Evolutionary conservation across 92 coral and sea anemone genomes (phyloP), one percentile per base, ranked within the genome.

Genomic region (Virgularia gustaviana): DNA sequence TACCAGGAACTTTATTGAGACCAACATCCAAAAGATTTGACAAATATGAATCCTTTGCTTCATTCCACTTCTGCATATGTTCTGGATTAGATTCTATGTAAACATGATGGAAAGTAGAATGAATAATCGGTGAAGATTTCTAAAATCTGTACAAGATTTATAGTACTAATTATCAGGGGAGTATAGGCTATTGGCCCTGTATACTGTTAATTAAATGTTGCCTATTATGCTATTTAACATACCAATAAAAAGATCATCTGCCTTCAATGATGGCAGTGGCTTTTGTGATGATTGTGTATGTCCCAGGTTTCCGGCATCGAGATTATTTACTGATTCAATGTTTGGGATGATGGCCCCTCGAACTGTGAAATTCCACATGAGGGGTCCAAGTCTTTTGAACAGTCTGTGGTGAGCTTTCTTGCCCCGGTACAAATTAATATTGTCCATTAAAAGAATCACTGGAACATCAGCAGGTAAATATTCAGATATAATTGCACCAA

Each of bases 1-100:
- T 6, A 1, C 57, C 60, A 25, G 83, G 78, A 31, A 71, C 31
- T 49, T 77, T 55, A 42, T 78, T 78, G 34, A 78, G 31, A 4
- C 76, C 63, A 16, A 23, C 22, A 20, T 57, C 24, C 7, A 78
- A 60, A 13, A 78, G 45, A 34, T 55, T 71, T 16, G 47, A 38
- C 12, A 9, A 38, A 27, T 78, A 32, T 0, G 18, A 28, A 71
- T 78, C 36, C 23, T 63, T 63, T 2, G 31, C 27, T 12, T 63
- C 49, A 7, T 16, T 63, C 70, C 70, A 63, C 1, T 19, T 63
- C 19, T 22, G 8, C 22, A 63, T 32, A 20, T 63, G 70, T 19
- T 63, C 51, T 3, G 33, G 70, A 35, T 63, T 63, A 15, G 22
- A 20, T 16, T 51, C 57, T 51, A 19, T 20, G 27, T 47, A 47